Conservation (phyloP, 2,113 vertebrate species). For the Orcinus orca region DNA sequence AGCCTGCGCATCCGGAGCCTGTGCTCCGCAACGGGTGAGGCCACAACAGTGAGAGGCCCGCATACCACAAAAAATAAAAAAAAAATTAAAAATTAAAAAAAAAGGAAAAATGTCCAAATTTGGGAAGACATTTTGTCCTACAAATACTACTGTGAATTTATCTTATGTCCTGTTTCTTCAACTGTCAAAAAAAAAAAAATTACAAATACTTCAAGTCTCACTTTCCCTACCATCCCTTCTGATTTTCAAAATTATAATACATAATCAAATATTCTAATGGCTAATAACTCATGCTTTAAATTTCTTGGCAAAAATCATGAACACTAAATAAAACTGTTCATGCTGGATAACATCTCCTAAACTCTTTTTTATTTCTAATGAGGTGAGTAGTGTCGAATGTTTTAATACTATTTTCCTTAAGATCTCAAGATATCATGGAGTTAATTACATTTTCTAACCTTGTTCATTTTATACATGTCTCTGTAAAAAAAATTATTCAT, state of each 20-base stretch:
- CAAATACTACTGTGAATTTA: neutral
- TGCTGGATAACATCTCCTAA: neutral
- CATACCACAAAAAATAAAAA: too few species aligned
- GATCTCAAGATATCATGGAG: slow-evolving; percentile 10
- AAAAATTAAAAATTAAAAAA: too few species aligned
- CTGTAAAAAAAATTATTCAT: neutral
- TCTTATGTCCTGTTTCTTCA: neutral
- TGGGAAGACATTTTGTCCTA: neutral
- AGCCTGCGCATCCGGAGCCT: too few species aligned
- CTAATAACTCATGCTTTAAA: slow-evolving; percentile 2
- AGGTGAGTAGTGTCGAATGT: neutral
- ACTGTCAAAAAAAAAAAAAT: neutral
- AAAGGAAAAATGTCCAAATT: neutral
- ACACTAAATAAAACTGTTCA: neutral
- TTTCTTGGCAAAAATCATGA: neutral
- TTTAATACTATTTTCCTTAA: slow-evolving; percentile 42
- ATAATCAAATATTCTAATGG: neutral
- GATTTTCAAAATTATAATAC: slow-evolving; percentile 29
- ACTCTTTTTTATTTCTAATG: slow-evolving; percentile 6
- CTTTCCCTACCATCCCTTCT: neutral
- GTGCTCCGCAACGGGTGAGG: too few species aligned
- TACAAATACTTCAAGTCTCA: neutral
- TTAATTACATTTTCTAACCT: slow-evolving; percentile 31
- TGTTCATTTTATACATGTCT: neutral
- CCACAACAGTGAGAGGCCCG: too few species aligned